phyloP scores from a whole-genome alignment of 2,797 vertebrate genomes.

The Aselliscus stoliczkanus region DNA sequence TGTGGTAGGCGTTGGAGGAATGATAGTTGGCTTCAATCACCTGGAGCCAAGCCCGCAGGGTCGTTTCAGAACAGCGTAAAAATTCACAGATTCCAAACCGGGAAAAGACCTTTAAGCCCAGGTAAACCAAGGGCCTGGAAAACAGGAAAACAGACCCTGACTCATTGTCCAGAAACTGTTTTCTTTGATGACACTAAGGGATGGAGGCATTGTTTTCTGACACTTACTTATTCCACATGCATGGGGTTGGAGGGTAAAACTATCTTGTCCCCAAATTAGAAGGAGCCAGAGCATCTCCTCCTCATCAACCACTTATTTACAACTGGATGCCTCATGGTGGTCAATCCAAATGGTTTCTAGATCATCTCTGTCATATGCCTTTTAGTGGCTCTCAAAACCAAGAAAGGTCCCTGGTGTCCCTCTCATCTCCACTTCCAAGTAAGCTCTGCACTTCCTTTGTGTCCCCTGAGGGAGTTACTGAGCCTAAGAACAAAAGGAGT shows the following conservation, averaged over 20 bases:
- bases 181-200: not conserved
- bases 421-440: not conserved
- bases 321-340: not conserved
- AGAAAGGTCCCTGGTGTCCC: not conserved
- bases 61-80: constrained; percentile 84
- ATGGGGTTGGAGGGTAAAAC: not conserved
- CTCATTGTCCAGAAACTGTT: not conserved
- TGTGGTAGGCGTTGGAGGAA: constrained; percentile 86
- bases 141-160: constrained; percentile 8
- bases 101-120: constrained; percentile 86
- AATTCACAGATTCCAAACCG: constrained; percentile 85
- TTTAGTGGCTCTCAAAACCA: not conserved
- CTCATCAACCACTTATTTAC: not conserved
- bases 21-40: constrained; percentile 88
- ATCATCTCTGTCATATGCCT: not conserved
- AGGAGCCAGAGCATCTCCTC: not conserved
- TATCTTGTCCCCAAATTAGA: not conserved
- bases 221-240: not conserved
- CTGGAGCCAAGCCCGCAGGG: constrained; percentile 85
- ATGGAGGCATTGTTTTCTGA: not conserved
- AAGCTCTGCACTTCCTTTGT: not conserved
- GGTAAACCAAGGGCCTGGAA: constrained; percentile 84
- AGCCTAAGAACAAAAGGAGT: not conserved
- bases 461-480: not conserved
- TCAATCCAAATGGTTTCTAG: not conserved